phyloP scores from a whole-genome alignment of 2,888 invertebrate species.

The Drosophila paracracens region DNA sequence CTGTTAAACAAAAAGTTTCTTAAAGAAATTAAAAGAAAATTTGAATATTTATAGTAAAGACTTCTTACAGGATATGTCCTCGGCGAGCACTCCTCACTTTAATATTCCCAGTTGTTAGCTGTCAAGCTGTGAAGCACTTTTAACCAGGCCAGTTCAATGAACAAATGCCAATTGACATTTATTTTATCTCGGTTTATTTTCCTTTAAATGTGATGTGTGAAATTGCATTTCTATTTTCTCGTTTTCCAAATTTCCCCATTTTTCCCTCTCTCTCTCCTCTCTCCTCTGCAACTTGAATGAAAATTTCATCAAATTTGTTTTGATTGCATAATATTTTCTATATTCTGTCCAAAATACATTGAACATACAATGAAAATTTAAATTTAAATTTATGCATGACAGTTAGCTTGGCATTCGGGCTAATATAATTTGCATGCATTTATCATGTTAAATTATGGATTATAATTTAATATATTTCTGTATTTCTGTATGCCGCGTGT shows the following conservation, averaged over 20 bases:
- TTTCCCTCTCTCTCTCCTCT: not conserved
- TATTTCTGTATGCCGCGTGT: not conserved
- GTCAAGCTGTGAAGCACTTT: constrained; percentile 24
- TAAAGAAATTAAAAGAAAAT: not conserved
- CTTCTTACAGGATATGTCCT: not conserved
- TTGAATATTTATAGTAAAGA: not conserved
- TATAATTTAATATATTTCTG: not conserved
- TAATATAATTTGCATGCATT: constrained; percentile 27
- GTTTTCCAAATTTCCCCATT: not conserved
- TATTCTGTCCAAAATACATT: constrained; percentile 8
- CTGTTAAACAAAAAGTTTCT: not conserved
- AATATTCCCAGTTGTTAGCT: not conserved
- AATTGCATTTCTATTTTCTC: constrained; percentile 15
- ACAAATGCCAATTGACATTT: constrained; percentile 55
- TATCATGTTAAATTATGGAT: constrained; percentile 40
- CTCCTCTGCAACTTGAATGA: not conserved
- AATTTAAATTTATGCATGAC: constrained; percentile 26
- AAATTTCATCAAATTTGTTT: constrained; percentile 25
- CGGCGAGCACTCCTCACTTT: not conserved
- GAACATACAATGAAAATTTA: constrained; percentile 18
- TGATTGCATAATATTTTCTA: constrained; percentile 1
- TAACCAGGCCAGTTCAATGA: constrained; percentile 18
- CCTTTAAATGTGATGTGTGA: constrained; percentile 28
- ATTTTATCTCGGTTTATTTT: constrained; percentile 49
- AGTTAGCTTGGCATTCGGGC: constrained; percentile 11